Base-by-base conservation (phyloP, 1,140 invertebrate genomes). In the Bathynomus jamesi region DNA sequence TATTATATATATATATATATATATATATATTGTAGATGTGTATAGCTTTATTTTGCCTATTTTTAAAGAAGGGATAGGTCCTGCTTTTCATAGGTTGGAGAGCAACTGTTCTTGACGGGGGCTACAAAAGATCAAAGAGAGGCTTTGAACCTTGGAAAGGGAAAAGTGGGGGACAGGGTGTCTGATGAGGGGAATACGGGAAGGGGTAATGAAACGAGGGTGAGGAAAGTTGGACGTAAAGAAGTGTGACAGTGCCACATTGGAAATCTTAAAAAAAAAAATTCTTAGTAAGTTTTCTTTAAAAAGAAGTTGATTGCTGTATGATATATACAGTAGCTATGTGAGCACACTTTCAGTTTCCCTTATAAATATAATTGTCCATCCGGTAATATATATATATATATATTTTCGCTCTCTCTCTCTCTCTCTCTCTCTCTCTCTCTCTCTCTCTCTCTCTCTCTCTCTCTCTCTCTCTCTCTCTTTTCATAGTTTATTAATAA, bases 21-120 rank as follows among this genome's bases (percentile, higher is more conserved):
- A n/a, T n/a, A n/a, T n/a, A n/a, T n/a, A n/a, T n/a, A n/a, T n/a
- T n/a, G n/a, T n/a, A n/a, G n/a, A n/a, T n/a, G n/a, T n/a, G n/a
- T n/a, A n/a, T n/a, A n/a, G n/a, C n/a, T n/a, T 53, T 53, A 53
- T 53, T 53, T 53, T 21, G 40, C 21, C 40, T 53, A 53, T 53
- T 53, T 53, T 53, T 53, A 53, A n/a, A n/a, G n/a, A n/a, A 53
- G 40, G 40, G 13, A 21, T 21, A 53, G 40, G 40, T 17, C 40
- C 40, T 53, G 40, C 40, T 53, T 53, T 53, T 53, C 40, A 53
- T 53, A 53, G 40, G 40, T 53, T 53, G 40, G 40, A 53, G 40
- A 53, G 40, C 40, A 53, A 53, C 40, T 53, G 40, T 53, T 53
- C 40, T 53, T 53, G 40, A 53, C 40, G 40, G 40, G 40, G 40